Evolutionary conservation across 2,113 vertebrate species (phyloP).

Genomic region (Mus pahari): DNA sequence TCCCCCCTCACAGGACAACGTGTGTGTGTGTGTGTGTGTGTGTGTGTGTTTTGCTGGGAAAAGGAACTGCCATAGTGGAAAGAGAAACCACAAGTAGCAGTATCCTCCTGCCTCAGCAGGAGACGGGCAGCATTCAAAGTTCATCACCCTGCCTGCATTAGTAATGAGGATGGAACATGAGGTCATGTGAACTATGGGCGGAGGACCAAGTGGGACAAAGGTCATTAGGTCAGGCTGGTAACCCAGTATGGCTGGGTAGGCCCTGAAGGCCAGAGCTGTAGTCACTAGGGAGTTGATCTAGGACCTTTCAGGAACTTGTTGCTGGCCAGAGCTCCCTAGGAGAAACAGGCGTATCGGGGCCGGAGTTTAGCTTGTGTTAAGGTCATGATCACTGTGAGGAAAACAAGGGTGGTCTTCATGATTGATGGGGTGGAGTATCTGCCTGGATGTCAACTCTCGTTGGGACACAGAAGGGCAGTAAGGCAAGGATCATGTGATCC

Average conservation of each 20-base stretch:
- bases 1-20: rapidly evolving
- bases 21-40: not conserved
- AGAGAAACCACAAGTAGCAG: not conserved
- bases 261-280: not conserved
- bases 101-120: not conserved
- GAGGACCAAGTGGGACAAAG: too few relatives aligned
- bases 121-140: not conserved
- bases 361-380: not conserved
- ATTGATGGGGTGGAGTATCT: not conserved
- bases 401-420: not conserved
- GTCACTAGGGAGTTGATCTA: not conserved
- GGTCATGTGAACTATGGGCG: not conserved
- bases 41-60: not conserved
- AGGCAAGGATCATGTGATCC: not conserved
- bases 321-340: not conserved
- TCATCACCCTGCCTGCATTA: not conserved
- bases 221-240: not conserved
- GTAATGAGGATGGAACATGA: not conserved
- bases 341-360: not conserved
- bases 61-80: not conserved
- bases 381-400: not conserved
- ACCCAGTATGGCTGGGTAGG: too few relatives aligned
- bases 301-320: not conserved
- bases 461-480: not conserved
- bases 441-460: not conserved